Evolutionary conservation across 2,888 invertebrate species (phyloP).

Genomic region (Dolichomitus sp.): DNA sequence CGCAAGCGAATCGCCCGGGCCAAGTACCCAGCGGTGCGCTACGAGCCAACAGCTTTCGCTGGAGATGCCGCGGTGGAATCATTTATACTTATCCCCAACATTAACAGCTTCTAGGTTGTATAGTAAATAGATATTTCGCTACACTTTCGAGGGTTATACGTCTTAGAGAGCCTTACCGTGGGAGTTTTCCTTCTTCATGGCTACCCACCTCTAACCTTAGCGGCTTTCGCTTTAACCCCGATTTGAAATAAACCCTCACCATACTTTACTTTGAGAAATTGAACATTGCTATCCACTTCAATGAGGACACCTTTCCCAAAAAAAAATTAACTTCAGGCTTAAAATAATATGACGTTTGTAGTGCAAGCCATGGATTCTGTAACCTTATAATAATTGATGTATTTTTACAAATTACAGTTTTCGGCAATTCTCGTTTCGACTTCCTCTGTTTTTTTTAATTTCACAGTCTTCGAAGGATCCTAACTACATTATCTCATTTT

Average conservation of each 20-base stretch:
- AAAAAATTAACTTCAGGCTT: not conserved
- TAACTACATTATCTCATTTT: not conserved
- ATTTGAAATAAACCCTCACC: not conserved
- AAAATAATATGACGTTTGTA: not conserved
- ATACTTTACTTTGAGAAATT: not conserved
- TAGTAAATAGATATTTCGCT: not conserved
- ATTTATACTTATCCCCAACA: constrained; percentile 40
- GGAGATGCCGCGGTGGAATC: not conserved
- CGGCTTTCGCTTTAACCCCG: not conserved
- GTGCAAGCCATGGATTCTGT: not conserved
- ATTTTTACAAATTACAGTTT: not conserved
- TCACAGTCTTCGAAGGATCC: not conserved
- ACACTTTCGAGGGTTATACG: not conserved
- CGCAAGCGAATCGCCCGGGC: constrained; percentile 25
- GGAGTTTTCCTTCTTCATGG: not conserved
- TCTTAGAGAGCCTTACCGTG: not conserved
- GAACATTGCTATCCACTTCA: not conserved
- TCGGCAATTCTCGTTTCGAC: not conserved
- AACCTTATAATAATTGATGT: not conserved
- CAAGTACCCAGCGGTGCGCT: constrained; percentile 21
- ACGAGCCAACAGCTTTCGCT: constrained; percentile 9
- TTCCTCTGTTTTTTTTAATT: not conserved
- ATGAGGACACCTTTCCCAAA: not conserved
- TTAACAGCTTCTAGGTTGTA: constrained; percentile 25
- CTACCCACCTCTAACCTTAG: not conserved